These are phyloP conservation scores for Phragmatobia fuliginosa DNA, from an alignment of 2,888 invertebrate genomes.

Conservation along the genomic window DNA sequence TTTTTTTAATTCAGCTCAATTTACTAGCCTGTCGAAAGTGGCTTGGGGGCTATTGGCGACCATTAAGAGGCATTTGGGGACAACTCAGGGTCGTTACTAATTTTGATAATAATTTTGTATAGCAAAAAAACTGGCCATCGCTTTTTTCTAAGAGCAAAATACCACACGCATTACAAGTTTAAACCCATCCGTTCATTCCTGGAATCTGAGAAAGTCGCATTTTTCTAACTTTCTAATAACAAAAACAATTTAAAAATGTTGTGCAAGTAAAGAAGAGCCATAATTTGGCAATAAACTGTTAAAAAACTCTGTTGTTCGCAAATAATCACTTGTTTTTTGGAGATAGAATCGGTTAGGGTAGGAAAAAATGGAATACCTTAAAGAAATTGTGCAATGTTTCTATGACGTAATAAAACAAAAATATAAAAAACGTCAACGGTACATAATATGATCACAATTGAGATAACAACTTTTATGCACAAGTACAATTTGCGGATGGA, in stretches of 20 bases:
- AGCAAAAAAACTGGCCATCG: neutral
- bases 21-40: neutral
- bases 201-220: conserved; percentile 50
- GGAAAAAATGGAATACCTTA: conserved; percentile 42
- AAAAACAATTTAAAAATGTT: conserved; percentile 61
- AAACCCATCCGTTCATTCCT: conserved; percentile 30
- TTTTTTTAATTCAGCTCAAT: no score
- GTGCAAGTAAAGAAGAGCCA: conserved; percentile 53
- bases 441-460: conserved; percentile 16
- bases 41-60: no score
- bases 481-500: neutral
- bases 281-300: conserved; percentile 48
- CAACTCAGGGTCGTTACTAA: neutral
- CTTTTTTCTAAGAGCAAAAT: neutral
- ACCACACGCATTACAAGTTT: neutral
- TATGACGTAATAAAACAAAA: conserved; percentile 57
- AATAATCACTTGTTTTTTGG: conserved; percentile 37
- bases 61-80: neutral
- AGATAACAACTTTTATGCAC: neutral
- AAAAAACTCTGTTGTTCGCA: conserved; percentile 47
- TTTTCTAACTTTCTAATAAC: conserved; percentile 67
- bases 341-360: neutral
- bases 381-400: conserved; percentile 58
- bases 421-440: conserved; percentile 46
- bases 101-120: neutral